These are phyloP conservation scores for Hetaerina titia DNA, from an alignment of 2,888 invertebrate species.

Conservation along the genomic window DNA sequence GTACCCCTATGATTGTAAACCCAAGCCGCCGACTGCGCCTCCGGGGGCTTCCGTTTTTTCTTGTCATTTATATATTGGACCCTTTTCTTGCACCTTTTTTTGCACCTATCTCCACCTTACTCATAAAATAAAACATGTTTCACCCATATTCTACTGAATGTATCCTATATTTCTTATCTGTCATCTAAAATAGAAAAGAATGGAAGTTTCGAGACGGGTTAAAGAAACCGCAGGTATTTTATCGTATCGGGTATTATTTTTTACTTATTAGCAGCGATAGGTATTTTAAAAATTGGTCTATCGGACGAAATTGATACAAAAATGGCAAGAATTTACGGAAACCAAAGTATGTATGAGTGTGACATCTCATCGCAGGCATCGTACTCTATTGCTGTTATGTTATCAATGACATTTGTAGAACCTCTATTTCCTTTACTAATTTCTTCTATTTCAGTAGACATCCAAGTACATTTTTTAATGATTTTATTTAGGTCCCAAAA, in stretches of 20 bases:
- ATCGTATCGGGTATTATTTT: background rate
- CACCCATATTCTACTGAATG: background rate
- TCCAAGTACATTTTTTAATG: background rate
- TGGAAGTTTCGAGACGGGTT: background rate
- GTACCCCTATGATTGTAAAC: conserved; percentile 40
- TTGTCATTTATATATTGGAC: background rate
- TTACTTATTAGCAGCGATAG: too few relatives aligned
- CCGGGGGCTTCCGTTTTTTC: conserved; percentile 61
- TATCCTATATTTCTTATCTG: background rate
- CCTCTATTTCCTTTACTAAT: background rate
- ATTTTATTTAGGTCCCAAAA: too few relatives aligned
- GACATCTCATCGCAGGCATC: too few relatives aligned
- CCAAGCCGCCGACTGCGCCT: conserved; percentile 32
- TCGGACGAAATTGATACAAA: too few relatives aligned
- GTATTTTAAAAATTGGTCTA: too few relatives aligned
- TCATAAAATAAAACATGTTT: background rate
- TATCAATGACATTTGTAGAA: too few relatives aligned
- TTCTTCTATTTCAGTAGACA: background rate
- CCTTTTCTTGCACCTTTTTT: background rate
- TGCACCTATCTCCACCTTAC: background rate
- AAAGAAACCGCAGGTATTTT: background rate
- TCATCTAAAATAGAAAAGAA: background rate
- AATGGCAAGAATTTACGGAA: too few relatives aligned
- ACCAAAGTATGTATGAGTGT: too few relatives aligned
- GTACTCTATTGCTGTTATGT: too few relatives aligned